Evolutionary conservation across 2,113 vertebrate genomes (phyloP), one percentile per base, ranked within the genome.

Genomic region (Ranitomeya imitator): DNA sequence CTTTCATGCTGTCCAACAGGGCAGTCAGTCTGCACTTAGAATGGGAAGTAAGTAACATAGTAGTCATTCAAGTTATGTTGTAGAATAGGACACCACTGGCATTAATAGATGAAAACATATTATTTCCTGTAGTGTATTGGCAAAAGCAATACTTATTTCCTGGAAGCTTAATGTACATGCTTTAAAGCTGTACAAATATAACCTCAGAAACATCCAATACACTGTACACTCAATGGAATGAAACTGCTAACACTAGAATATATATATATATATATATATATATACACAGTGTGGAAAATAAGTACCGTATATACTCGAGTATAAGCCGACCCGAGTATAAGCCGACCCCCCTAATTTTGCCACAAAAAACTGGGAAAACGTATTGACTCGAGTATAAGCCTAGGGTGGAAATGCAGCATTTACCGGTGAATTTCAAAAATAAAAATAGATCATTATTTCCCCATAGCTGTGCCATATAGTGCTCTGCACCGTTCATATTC

Each of bases 91-190:
- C 15, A 59, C 45, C 26, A 79, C 23, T 85, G 82, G 52, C 73
- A 85, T 67, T 84, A 69, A 69, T 16, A 85, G 74, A 79, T 16
- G 23, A 77, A 79, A 87, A 85, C 73, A 69, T 69, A 88, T 84
- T 63, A 77, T 85, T 89, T 85, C 77, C 60, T 37, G 7, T 65
- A 85, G 23, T 51, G 77, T 80, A 45, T 60, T 74, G n/a, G 31
- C 21, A 78, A 83, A 83, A 60, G 7, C 23, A 26, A 45, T 83
- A 61, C 83, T 88, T 73, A 87, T 82, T 82, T 51, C 55, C 52
- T 73, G 52, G 71, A 87, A 54, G 31, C 18, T 6, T 82, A 57
- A 57, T 85, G 45, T 26, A 59, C 13, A 37, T 84, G 21, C 51
- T 71, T 21, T 4, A 45, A 60, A 57, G 16, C 55, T 45, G 19